A percentile compares a stretch with the other conserved stretches of the same genome.
Conservation (phyloP, 1,140 invertebrate species). For the Calliopsis andreniformis region DNA sequence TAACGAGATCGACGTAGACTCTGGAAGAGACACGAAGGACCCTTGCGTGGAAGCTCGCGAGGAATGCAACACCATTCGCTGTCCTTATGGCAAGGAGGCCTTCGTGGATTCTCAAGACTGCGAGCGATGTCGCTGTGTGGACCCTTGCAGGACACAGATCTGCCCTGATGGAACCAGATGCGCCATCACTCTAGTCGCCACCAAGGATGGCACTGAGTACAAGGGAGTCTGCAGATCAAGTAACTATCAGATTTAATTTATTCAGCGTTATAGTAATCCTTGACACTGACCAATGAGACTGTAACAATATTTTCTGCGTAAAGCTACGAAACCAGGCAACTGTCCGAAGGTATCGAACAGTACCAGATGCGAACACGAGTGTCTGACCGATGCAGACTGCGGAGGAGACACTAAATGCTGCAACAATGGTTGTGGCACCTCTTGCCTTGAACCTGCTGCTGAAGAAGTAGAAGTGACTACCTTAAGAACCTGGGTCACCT, state of each 20-base stretch:
- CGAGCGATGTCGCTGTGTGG: constrained; percentile 87
- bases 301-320: not conserved
- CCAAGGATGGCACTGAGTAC: constrained; percentile 79
- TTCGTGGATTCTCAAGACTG: constrained; percentile 85
- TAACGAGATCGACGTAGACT: constrained; percentile 73
- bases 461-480: constrained; percentile 65
- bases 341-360: constrained; percentile 85
- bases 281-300: too few species aligned
- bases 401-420: constrained; percentile 90
- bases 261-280: too few species aligned
- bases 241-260: constrained; percentile 69
- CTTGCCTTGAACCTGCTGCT: constrained; percentile 85
- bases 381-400: constrained; percentile 92
- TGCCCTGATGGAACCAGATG: constrained; percentile 87
- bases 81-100: constrained; percentile 90
- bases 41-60: constrained; percentile 83
- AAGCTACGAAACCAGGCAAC: constrained; percentile 87
- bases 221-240: constrained; percentile 85
- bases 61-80: constrained; percentile 84
- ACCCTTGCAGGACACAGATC: constrained; percentile 86
- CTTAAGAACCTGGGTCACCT: constrained; percentile 49
- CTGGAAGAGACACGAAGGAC: constrained; percentile 67
- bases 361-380: constrained; percentile 86
- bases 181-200: constrained; percentile 83
- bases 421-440: constrained; percentile 87